Percentiles rank a stretch among this genome's conserved stretches.
Evolutionary conservation across 2,113 vertebrate species (phyloP).

Genomic region (Varanus salvator): DNA sequence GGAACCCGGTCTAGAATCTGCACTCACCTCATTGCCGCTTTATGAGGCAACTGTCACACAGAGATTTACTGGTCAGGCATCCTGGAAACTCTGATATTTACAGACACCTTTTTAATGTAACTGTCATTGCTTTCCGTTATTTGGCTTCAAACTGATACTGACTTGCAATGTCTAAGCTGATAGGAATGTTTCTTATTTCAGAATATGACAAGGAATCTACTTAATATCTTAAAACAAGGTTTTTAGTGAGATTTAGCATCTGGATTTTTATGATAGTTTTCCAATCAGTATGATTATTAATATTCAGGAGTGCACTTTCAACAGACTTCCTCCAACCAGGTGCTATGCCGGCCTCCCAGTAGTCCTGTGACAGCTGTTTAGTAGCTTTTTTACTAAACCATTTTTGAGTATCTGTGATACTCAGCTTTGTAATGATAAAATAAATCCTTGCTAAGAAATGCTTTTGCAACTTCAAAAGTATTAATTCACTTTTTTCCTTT

Average conservation of each 20-base stretch:
- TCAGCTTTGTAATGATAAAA: neutral
- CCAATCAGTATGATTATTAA: neutral
- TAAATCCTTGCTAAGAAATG: neutral
- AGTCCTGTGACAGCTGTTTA: no score
- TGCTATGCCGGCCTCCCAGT: no score
- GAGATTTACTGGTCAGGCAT: constrained; percentile 43
- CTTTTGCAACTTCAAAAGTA: neutral
- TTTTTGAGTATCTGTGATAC: neutral
- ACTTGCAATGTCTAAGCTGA: constrained; percentile 45
- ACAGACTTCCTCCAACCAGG: no score
- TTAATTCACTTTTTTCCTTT: neutral
- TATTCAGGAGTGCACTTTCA: neutral
- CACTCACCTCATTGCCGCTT: constrained; percentile 17
- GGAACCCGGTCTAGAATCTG: constrained; percentile 19
- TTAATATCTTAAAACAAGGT: constrained; percentile 23
- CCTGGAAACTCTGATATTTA: constrained; percentile 45
- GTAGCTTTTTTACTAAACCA: neutral
- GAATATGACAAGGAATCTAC: constrained; percentile 32
- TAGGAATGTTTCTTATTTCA: constrained; percentile 19
- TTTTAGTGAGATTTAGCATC: neutral
- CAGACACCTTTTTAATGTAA: constrained; percentile 21
- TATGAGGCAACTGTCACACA: constrained; percentile 29
- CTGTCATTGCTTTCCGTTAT: constrained; percentile 30
- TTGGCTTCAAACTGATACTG: constrained; percentile 52
- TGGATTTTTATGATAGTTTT: constrained; percentile 14